phyloP scores from a whole-genome alignment of 2,888 invertebrate species.

The Spodoptera picta region DNA sequence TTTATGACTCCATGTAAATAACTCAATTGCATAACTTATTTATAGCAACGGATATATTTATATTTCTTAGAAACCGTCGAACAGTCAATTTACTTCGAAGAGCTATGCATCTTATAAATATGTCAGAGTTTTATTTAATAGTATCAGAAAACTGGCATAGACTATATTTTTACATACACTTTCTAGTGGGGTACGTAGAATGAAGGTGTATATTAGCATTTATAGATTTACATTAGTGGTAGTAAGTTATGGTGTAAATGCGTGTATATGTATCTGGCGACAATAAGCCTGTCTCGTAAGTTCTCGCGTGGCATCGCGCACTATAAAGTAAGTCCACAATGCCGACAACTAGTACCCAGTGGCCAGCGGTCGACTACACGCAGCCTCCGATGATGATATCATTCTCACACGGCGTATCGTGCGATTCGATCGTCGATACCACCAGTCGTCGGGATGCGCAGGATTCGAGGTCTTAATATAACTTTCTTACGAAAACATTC shows the following conservation, averaged over 20 bases:
- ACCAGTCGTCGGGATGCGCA: conserved; percentile 62
- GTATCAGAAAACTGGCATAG: conserved; percentile 35
- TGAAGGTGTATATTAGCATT: conserved; percentile 38
- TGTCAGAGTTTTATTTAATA: conserved; percentile 36
- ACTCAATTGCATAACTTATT: conserved; percentile 3
- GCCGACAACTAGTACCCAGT: conserved; percentile 56
- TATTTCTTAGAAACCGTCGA: conserved; percentile 10
- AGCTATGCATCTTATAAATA: conserved; percentile 35
- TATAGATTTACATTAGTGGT: conserved; percentile 46
- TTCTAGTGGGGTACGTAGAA: conserved; percentile 35
- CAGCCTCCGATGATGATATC: conserved; percentile 71
- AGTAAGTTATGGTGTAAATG: conserved; percentile 38
- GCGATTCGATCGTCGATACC: conserved; percentile 77
- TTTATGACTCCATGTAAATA: too few species aligned
- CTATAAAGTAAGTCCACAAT: conserved; percentile 60
- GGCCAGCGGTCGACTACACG: conserved; percentile 59
- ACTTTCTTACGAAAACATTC: conserved; percentile 72
- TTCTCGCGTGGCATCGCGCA: conserved; percentile 48
- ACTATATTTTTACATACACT: conserved; percentile 28
- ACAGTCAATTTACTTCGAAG: conserved; percentile 2
- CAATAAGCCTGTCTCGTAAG: conserved; percentile 52
- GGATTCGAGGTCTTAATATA: conserved; percentile 72
- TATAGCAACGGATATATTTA: neutral
- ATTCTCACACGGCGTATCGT: conserved; percentile 69
- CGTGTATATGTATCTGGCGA: conserved; percentile 46